Conservation (phyloP, 2,888 invertebrate genomes). For the Automeris io region DNA sequence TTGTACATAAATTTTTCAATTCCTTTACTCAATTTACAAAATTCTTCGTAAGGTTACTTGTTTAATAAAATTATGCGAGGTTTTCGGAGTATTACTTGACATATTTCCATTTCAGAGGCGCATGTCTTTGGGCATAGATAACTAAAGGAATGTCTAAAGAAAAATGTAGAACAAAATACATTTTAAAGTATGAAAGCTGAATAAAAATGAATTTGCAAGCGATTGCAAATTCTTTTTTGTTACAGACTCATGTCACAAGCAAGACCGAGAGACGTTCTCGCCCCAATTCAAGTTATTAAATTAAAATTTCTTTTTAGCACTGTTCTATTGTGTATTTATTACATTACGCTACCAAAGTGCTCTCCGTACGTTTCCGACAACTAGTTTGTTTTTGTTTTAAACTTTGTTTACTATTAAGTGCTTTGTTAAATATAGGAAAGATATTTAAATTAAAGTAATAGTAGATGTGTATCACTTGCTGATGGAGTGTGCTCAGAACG, state of each 20-base stretch:
- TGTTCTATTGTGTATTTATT: slow-evolving; percentile 22
- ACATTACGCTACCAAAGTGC: slow-evolving; percentile 20
- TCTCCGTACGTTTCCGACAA: too few relatives aligned
- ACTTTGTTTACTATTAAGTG: too few relatives aligned
- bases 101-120: not conserved
- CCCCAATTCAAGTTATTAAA: slow-evolving; percentile 35
- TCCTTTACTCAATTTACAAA: too few relatives aligned
- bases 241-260: slow-evolving; percentile 19
- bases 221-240: slow-evolving; percentile 10
- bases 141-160: not conserved
- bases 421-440: too few relatives aligned
- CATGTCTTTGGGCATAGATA: not conserved
- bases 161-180: slow-evolving; percentile 1
- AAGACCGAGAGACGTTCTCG: slow-evolving; percentile 11
- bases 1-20: too few relatives aligned
- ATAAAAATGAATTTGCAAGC: slow-evolving; percentile 10
- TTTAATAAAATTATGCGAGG: too few relatives aligned
- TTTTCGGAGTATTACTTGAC: too few relatives aligned
- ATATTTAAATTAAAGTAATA: too few relatives aligned
- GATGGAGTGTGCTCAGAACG: too few relatives aligned
- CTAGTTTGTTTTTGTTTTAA: too few relatives aligned
- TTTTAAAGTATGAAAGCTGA: slow-evolving; percentile 9
- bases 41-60: too few relatives aligned
- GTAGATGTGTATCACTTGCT: too few relatives aligned
- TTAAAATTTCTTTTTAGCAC: slow-evolving; percentile 26